These are phyloP conservation scores for Hycleus cichorii DNA, from an alignment of 1,140 invertebrate genomes.

Conservation along the genomic window DNA sequence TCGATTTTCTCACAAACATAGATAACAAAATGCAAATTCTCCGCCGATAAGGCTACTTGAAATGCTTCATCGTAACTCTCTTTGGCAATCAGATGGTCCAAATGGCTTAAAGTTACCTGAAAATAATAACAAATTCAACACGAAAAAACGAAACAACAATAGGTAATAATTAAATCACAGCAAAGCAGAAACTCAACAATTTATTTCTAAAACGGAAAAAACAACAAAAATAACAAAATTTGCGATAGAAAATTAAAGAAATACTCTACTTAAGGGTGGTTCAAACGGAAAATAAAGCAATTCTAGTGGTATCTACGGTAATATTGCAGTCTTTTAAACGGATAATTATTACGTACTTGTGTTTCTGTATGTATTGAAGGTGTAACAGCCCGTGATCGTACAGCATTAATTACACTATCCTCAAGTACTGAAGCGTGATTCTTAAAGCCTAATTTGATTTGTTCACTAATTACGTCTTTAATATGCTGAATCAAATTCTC, in stretches of 20 bases:
- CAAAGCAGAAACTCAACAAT: not conserved
- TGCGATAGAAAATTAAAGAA: slow-evolving; percentile 5
- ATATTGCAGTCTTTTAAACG: not conserved
- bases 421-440: slow-evolving; percentile 52
- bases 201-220: slow-evolving; percentile 3
- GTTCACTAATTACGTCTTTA: slow-evolving; percentile 44
- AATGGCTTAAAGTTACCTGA: slow-evolving; percentile 56
- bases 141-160: slow-evolving; percentile 26
- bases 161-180: slow-evolving; percentile 11
- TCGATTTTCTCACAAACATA: slow-evolving; percentile 77
- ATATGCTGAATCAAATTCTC: slow-evolving; percentile 35
- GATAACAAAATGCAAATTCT: slow-evolving; percentile 76
- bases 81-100: slow-evolving; percentile 62
- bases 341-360: slow-evolving; percentile 41
- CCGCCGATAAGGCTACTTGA: slow-evolving; percentile 79
- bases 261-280: not conserved
- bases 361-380: slow-evolving; percentile 54
- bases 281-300: too few species aligned
- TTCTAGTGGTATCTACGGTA: too few species aligned
- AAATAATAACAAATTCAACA: slow-evolving; percentile 5
- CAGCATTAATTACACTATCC: slow-evolving; percentile 49
- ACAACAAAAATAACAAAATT: not conserved
- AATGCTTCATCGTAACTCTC: slow-evolving; percentile 81
- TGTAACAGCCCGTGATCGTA: slow-evolving; percentile 61
- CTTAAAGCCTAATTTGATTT: slow-evolving; percentile 51